These are phyloP conservation scores for Drosophila tsacasi DNA, from an alignment of 1,140 invertebrate species.

Conservation along the genomic window DNA sequence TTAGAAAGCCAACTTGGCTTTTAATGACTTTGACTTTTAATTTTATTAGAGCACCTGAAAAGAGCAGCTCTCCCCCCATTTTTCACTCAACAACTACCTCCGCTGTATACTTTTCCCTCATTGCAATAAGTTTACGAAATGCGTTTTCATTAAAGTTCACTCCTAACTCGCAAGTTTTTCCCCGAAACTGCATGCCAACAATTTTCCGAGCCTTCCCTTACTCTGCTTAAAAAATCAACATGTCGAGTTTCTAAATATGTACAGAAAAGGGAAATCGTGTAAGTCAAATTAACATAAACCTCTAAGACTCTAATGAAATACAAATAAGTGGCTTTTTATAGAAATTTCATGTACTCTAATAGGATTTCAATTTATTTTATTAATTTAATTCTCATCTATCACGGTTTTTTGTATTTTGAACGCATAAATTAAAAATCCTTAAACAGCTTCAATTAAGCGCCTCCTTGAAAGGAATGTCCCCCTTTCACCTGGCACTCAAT, in stretches of 20 bases:
- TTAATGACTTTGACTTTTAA: constrained; percentile 76
- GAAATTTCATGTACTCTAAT: not conserved
- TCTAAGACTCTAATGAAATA: not conserved
- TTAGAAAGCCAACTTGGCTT: constrained; percentile 60
- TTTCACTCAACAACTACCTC: constrained; percentile 16
- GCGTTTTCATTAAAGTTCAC: constrained; percentile 67
- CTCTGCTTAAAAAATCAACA: constrained; percentile 39
- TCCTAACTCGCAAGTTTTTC: constrained; percentile 40
- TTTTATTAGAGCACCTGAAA: constrained; percentile 70
- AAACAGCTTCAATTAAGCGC: constrained; percentile 59
- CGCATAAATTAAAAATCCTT: constrained; percentile 53
- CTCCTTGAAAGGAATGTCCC: not conserved
- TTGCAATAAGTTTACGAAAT: constrained; percentile 54
- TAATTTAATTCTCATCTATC: constrained; percentile 30
- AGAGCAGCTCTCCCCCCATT: constrained; percentile 21
- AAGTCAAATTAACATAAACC: not conserved
- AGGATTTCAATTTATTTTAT: not conserved
- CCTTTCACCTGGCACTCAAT: constrained; percentile 55
- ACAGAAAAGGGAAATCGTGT: not conserved
- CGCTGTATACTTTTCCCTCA: constrained; percentile 23
- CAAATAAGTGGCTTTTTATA: not conserved
- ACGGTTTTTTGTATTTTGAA: constrained; percentile 45
- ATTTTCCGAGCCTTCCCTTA: constrained; percentile 37
- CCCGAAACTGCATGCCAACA: constrained; percentile 35
- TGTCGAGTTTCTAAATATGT: too few relatives aligned